A percentile compares a stretch with the other conserved stretches of the same genome.
Conservation (phyloP, 2,797 vertebrate genomes). For the Poecilia wingei region DNA sequence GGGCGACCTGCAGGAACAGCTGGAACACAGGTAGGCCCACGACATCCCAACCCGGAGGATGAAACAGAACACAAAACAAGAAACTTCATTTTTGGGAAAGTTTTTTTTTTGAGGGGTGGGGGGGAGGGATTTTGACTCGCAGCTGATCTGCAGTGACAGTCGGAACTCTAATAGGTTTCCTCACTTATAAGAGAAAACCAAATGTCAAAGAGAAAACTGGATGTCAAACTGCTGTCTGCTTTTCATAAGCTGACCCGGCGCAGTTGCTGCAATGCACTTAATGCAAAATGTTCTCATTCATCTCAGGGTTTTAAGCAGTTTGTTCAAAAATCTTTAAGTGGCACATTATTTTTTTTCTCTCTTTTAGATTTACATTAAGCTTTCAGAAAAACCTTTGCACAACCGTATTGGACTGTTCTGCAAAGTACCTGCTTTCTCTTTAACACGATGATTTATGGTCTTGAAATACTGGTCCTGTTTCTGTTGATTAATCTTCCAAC, state of each 20-base stretch:
- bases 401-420: not conserved
- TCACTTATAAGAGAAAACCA: not conserved
- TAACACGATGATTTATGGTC: not conserved
- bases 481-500: not conserved
- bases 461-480: not conserved
- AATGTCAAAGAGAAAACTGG: not conserved
- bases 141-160: not conserved
- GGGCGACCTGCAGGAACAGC: slow-evolving; percentile 79
- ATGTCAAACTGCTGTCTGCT: not conserved
- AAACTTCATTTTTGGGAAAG: not conserved
- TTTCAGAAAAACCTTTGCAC: not conserved
- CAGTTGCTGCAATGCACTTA: not conserved
- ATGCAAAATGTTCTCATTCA: not conserved
- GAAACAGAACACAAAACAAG: not conserved
- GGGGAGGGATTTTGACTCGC: not conserved
- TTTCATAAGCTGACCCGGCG: not conserved
- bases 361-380: not conserved
- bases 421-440: not conserved
- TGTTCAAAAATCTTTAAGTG: not conserved
- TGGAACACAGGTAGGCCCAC: slow-evolving; percentile 80
- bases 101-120: not conserved
- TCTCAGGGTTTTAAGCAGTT: not conserved
- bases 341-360: not conserved
- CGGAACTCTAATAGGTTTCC: not conserved
- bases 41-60: not conserved